Percentiles rank a stretch among this genome's conserved stretches.
phyloP scores from a whole-genome alignment of 2,888 invertebrate genomes.

The Melanotus villosus region DNA sequence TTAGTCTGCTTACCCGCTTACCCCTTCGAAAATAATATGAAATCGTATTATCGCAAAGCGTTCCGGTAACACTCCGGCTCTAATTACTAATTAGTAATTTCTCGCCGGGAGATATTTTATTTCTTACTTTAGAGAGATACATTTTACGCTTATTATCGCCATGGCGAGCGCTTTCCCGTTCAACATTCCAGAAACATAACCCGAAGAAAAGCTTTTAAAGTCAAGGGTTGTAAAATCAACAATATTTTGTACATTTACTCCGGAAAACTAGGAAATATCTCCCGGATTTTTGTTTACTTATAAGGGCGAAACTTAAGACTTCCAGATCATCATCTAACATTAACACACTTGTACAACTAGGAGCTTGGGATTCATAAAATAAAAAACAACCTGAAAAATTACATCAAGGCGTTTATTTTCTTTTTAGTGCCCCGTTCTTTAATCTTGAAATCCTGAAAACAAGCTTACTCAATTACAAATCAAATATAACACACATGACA shows the following conservation, averaged over 20 bases:
- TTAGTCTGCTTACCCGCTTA: background rate
- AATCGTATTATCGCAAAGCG: slow-evolving; percentile 11
- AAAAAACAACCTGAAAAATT: no score
- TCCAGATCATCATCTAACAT: background rate
- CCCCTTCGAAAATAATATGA: slow-evolving; percentile 19
- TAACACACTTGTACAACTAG: no score
- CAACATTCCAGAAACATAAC: slow-evolving; percentile 14
- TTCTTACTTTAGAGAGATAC: slow-evolving; percentile 12
- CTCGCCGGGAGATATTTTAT: slow-evolving; percentile 12
- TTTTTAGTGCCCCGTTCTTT: no score
- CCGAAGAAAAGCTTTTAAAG: slow-evolving; percentile 32
- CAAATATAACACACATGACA: no score
- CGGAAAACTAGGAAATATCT: background rate
- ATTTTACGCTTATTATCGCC: slow-evolving; percentile 15
- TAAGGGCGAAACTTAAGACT: background rate
- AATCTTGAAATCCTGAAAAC: no score
- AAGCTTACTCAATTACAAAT: no score
- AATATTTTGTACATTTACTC: slow-evolving; percentile 12
- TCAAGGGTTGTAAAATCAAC: slow-evolving; percentile 32
- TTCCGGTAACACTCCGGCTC: background rate
- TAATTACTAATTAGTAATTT: slow-evolving; percentile 16
- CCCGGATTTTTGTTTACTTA: background rate
- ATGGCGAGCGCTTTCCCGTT: background rate
- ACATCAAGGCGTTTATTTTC: no score
- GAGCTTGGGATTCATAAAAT: no score